Evolutionary conservation across 2,113 vertebrate genomes (phyloP).

Genomic region (Alosa alosa): DNA sequence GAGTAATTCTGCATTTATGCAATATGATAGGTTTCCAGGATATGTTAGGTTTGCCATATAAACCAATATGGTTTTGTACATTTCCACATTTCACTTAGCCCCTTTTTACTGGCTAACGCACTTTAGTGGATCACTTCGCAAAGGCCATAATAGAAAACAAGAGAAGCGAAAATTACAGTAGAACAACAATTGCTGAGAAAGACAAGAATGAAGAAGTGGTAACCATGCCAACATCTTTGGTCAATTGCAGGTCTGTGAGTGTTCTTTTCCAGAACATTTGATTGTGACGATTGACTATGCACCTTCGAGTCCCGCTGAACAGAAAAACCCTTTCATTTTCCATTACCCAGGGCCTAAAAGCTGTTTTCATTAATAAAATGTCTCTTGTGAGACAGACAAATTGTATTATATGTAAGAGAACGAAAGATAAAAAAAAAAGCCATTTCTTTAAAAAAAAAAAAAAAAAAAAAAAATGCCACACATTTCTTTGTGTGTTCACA

Average conservation of each 20-base stretch:
- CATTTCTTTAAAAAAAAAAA: too few species aligned
- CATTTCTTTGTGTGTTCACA: not conserved
- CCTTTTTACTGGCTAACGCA: not conserved
- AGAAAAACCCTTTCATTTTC: not conserved
- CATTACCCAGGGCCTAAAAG: not conserved
- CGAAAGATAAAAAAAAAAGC: too few species aligned
- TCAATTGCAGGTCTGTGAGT: not conserved
- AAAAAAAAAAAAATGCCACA: too few species aligned
- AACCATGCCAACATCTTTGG: not conserved
- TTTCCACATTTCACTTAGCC: not conserved
- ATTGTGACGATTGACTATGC: not conserved
- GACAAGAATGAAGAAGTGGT: not conserved
- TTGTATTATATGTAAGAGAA: not conserved
- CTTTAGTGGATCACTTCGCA: not conserved
- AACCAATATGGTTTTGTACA: not conserved
- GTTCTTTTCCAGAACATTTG: conserved; percentile 3
- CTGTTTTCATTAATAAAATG: not conserved
- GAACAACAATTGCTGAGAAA: not conserved
- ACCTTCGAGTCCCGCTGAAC: not conserved
- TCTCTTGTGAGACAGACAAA: not conserved
- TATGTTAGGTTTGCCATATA: not conserved
- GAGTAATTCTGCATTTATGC: not conserved
- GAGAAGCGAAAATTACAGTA: not conserved
- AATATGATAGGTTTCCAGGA: not conserved
- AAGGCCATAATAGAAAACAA: not conserved